Conservation (phyloP, 2,113 vertebrate genomes). For the Mixornis gularis region DNA sequence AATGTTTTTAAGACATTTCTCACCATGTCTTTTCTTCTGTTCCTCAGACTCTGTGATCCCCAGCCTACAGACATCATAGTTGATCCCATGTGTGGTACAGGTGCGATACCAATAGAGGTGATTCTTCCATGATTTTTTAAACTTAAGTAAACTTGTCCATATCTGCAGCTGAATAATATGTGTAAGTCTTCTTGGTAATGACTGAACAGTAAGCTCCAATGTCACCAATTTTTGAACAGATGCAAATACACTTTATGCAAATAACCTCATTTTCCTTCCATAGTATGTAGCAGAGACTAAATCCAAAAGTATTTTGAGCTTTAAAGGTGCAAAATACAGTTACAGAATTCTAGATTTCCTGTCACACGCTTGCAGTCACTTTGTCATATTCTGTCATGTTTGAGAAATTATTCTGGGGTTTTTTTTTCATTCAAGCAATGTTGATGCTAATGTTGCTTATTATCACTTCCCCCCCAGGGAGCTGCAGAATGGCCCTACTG, state of each 20-base stretch:
- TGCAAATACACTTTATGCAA: neutral
- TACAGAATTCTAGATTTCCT: neutral
- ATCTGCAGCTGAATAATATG: neutral
- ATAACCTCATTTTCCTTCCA: neutral
- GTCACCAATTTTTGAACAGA: neutral
- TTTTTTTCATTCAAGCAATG: neutral
- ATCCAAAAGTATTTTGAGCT: neutral
- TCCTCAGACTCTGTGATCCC: constrained; percentile 86
- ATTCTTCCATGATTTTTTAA: neutral
- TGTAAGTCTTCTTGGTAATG: neutral
- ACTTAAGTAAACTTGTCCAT: neutral
- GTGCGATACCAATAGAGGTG: constrained; percentile 96
- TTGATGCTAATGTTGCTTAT: neutral
- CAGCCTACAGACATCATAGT: constrained; percentile 87
- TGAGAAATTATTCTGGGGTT: neutral
- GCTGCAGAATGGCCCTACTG: constrained; percentile 85
- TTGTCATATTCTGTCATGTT: neutral
- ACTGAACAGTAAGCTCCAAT: neutral
- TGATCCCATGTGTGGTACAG: constrained; percentile 97
- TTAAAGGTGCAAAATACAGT: neutral
- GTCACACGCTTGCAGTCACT: neutral
- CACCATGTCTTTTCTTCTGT: neutral
- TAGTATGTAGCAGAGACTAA: neutral
- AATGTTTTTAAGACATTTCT: neutral
- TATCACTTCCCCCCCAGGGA: constrained; percentile 70